Evolutionary conservation across 2,888 invertebrate species (phyloP), one percentile per base, ranked within the genome.

Genomic region (Ochlodes sylvanus): DNA sequence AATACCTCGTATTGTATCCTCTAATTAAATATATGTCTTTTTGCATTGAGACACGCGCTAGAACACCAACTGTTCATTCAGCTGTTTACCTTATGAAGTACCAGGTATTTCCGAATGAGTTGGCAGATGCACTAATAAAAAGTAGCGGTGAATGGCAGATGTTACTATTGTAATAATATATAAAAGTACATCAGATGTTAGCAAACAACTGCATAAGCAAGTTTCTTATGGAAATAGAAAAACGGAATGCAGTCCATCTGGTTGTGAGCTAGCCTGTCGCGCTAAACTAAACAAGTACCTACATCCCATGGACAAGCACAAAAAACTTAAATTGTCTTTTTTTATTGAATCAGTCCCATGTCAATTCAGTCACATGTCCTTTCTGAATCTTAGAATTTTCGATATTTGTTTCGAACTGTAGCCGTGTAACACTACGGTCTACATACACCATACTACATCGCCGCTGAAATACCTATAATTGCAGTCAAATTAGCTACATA

Each of bases 101-200:
- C 14, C 4, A 14, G 14, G 54, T 10, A 63, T 41, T 21, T 63
- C 21, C n/a, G 17, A 55, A 55, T 55, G n/a, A 54, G n/a, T 2
- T 14, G 38, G 21, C 65, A 65, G 65, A 65, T 58, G 65, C 41
- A 9, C 47, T 41, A 14, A 15, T 41, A 65, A 65, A 65, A 54
- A 38, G n/a, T 19, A 52, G 52, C 52, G 52, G 21, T 21, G 14
- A 41, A 34, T 21, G n/a, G 58, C 65, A 57, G 58, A 58, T 65
- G 58, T 65, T 58, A 50, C 15, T 34, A 10, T 58, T 50, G 54
- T 27, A 42, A 54, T 60, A 54, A 54, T 60, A 54, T 54, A 54
- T 54, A 27, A 63, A 15, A 7, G 9, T 7, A 47, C 15, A 17
- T 47, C 44, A 17, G 17, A 47, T 47, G 17, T 47, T 47, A 17